A percentile compares a stretch with the other conserved stretches of the same genome.
phyloP scores from a whole-genome alignment of 2,888 invertebrate species.

The Drosophila nr. fundita region DNA sequence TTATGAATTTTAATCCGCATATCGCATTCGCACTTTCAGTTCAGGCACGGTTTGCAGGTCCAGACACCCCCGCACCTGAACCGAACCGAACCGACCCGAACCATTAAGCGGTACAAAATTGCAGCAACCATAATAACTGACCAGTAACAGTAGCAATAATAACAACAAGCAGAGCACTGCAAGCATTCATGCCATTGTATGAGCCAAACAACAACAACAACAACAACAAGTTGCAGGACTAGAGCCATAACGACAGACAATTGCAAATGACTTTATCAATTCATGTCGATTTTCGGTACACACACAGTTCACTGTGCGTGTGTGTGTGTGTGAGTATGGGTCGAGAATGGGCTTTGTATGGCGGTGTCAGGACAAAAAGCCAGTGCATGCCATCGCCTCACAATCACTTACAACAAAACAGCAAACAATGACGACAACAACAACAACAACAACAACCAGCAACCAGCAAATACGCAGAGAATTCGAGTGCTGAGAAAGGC shows the following conservation, averaged over 20 bases:
- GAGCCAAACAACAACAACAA: constrained; percentile 65
- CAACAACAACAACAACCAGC: constrained; percentile 22
- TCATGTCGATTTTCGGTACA: constrained; percentile 77
- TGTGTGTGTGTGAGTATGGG: constrained; percentile 17
- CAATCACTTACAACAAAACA: constrained; percentile 66
- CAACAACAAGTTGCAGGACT: constrained; percentile 30
- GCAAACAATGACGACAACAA: constrained; percentile 41
- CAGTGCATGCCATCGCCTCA: constrained; percentile 54
- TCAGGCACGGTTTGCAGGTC: constrained; percentile 35
- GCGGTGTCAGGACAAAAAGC: constrained; percentile 64
- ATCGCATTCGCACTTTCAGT: constrained; percentile 79
- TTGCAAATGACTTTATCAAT: constrained; percentile 80
- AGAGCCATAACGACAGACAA: constrained; percentile 74
- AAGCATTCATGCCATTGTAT: constrained; percentile 57
- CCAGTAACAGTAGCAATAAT: constrained; percentile 45
- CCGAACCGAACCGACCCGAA: constrained; percentile 36
- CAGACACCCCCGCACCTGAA: constrained; percentile 4
- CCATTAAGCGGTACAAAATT: constrained; percentile 78
- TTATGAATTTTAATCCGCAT: constrained; percentile 80
- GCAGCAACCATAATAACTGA: constrained; percentile 75
- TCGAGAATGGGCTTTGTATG: constrained; percentile 59
- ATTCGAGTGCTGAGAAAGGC: constrained; percentile 23
- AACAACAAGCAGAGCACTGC: constrained; percentile 31
- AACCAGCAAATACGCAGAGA: constrained; percentile 46
- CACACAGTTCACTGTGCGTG: constrained; percentile 55